Evolutionary conservation across 2,888 invertebrate genomes (phyloP), one percentile per base, ranked within the genome.

Genomic region (Charanyca ferruginea): DNA sequence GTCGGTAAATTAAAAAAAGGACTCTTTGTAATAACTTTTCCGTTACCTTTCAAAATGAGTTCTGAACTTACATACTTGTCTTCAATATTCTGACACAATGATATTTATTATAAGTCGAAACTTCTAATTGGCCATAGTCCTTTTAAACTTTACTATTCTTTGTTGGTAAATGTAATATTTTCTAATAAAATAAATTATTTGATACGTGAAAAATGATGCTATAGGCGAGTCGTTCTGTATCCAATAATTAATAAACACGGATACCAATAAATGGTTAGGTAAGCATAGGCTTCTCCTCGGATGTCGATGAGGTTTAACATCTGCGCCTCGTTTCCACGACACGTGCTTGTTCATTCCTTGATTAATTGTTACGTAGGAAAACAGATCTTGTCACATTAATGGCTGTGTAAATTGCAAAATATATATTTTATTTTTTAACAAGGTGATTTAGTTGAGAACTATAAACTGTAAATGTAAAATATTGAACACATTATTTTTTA

Each of bases 331-430:
- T 54, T 69, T 57, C 23, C 18, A 0, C n/a, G n/a, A 58, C 73
- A 73, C 73, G 57, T 73, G 76, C 25, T 28, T 41, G 18, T 13
- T 47, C 16, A 23, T 32, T 63, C 47, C 45, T 42, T 75, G 63
- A 69, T 75, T 69, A 51, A 59, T 23, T 41, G 38, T 73, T 75
- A 54, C 69, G 45, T 75, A 28, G 13, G 20, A 62, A 44, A 13
- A 25, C 38, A 22, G 54, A 75, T 58, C 48, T 57, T 51, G 9
- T 51, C 61, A 47, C 16, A 22, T 20, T 5, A 51, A 22, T 25
- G 1, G 23, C 25, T 47, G 16, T 9, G 22, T 51, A 28, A 38
- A 42, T 0, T 48, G 23, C 25, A n/a, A n/a, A 48, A 57, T 3
- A 7, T 18, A 1, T 20, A 11, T 48, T 20, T 47, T 13, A 9